Conservation (phyloP, 2,888 invertebrate genomes). For the Amphimallon solstitiale region DNA sequence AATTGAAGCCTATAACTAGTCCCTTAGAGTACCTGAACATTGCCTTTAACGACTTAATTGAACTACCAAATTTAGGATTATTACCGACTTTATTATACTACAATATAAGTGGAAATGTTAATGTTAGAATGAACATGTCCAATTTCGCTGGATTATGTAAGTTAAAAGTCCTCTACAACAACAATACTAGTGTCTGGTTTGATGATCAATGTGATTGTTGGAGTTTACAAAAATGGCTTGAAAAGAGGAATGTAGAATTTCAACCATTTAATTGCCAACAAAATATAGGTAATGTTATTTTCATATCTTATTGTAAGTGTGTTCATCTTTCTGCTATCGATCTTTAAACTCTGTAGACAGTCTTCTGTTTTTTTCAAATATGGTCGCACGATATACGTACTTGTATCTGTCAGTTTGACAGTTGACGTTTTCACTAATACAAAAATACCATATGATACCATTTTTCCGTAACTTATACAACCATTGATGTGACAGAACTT, state of each 20-base stretch:
- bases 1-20: conserved; percentile 52
- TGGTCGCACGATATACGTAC: too few relatives aligned
- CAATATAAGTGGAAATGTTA: conserved; percentile 43
- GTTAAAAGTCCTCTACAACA: conserved; percentile 30
- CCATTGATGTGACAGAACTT: too few relatives aligned
- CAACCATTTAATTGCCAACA: not conserved
- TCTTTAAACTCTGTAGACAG: too few relatives aligned
- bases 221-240: conserved; percentile 35
- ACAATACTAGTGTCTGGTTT: conserved; percentile 33
- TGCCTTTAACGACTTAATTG: conserved; percentile 50
- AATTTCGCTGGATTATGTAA: conserved; percentile 41
- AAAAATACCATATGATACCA: too few relatives aligned
- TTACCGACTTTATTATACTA: conserved; percentile 37
- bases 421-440: too few relatives aligned
- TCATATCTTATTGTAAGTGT: too few relatives aligned
- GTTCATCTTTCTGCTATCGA: too few relatives aligned
- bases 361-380: too few relatives aligned
- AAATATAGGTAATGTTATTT: not conserved
- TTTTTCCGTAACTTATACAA: too few relatives aligned
- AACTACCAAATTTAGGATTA: conserved; percentile 54
- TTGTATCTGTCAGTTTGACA: too few relatives aligned
- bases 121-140: conserved; percentile 18
- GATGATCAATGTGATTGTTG: conserved; percentile 38
- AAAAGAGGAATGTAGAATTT: conserved; percentile 21
- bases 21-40: conserved; percentile 54